phyloP scores from a whole-genome alignment of 2,888 invertebrate genomes.

The Trachelus iudaicus region DNA sequence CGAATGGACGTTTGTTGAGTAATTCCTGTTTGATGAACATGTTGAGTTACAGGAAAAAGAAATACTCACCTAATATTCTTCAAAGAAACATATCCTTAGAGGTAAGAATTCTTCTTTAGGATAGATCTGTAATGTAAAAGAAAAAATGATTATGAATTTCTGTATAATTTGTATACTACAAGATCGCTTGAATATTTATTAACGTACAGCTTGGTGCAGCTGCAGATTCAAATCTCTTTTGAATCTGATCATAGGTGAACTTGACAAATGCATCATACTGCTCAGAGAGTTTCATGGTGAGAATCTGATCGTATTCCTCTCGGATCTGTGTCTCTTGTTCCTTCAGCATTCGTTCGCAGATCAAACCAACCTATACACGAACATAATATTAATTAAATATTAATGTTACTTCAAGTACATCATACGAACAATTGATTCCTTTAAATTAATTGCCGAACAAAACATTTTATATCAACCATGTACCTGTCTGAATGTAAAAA shows the following conservation, averaged over 20 bases:
- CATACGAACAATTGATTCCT: background rate
- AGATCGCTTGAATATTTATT: background rate
- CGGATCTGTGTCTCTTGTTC: conserved; percentile 95
- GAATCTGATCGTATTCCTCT: conserved; percentile 93
- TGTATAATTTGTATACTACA: background rate
- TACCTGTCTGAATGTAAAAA: conserved; percentile 96
- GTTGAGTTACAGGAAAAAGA: background rate
- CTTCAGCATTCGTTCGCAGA: conserved; percentile 96
- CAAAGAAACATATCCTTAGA: conserved; percentile 55
- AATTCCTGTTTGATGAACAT: background rate
- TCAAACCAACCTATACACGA: conserved; percentile 84
- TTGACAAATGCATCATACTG: conserved; percentile 99
- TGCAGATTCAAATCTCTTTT: conserved; percentile 68
- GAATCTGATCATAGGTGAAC: conserved; percentile 98
- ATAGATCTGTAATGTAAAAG: conserved; percentile 54
- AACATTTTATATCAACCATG: conserved; percentile 10
- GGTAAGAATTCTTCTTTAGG: conserved; percentile 57
- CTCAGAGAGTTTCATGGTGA: conserved; percentile 94
- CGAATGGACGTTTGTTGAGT: background rate
- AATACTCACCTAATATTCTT: conserved; percentile 57
- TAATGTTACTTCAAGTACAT: background rate
- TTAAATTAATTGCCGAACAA: background rate
- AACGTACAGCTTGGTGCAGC: conserved; percentile 63
- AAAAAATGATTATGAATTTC: conserved; percentile 9
- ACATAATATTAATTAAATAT: conserved; percentile 23